Evolutionary conservation across 2,797 vertebrate genomes (phyloP).

Genomic region (Microctenopoma lineatum): DNA sequence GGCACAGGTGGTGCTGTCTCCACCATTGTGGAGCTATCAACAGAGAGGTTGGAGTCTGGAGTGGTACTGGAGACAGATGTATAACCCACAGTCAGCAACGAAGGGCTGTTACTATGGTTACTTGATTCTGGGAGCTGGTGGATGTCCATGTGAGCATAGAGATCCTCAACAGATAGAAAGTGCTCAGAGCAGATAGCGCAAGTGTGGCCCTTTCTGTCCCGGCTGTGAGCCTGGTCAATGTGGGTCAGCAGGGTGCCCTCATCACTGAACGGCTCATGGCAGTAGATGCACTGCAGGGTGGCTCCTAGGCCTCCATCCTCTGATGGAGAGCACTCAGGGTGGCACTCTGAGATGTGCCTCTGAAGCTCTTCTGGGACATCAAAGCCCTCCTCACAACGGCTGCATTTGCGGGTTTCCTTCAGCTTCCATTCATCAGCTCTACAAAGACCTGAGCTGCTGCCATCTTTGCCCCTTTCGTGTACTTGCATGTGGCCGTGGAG

Average conservation of each 20-base stretch:
- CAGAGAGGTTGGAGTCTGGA: conserved; percentile 97
- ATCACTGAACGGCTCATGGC: conserved; percentile 95
- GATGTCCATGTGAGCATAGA: conserved; percentile 97
- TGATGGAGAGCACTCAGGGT: conserved; percentile 96
- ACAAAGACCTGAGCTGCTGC: conserved; percentile 86
- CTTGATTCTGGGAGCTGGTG: conserved; percentile 98
- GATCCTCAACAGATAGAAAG: conserved; percentile 94
- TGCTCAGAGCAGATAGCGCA: conserved; percentile 96
- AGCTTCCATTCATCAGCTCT: conserved; percentile 94
- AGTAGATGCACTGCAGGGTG: conserved; percentile 95
- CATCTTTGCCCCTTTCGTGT: conserved; percentile 95
- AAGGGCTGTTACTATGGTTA: conserved; percentile 98
- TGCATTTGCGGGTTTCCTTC: conserved; percentile 97
- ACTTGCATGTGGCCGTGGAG: conserved; percentile 99
- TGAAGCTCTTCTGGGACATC: conserved; percentile 98
- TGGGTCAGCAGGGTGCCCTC: conserved; percentile 93
- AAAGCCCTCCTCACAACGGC: conserved; percentile 98
- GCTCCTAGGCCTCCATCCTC: conserved; percentile 88
- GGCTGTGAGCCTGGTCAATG: conserved; percentile 93
- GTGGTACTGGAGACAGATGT: conserved; percentile 99
- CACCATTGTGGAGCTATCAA: conserved; percentile 96
- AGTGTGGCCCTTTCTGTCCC: conserved; percentile 90
- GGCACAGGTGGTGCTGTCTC: conserved; percentile 90
- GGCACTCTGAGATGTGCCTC: conserved; percentile 97
- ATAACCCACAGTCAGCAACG: conserved; percentile 94